These are phyloP conservation scores for Halyomorpha halys DNA, from an alignment of 1,140 invertebrate genomes.

Conservation along the genomic window DNA sequence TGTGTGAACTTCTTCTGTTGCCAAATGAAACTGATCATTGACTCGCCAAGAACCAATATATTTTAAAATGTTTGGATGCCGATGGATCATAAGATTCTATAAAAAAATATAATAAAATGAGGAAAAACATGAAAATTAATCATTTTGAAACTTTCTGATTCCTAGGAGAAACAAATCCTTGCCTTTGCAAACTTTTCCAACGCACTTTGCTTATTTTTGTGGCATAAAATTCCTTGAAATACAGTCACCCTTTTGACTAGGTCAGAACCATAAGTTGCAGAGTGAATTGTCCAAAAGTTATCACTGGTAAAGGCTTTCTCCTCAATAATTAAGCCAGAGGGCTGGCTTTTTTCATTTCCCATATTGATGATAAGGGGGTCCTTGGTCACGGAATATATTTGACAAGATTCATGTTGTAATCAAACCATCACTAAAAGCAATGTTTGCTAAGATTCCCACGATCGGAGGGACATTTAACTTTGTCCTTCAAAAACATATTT, in stretches of 20 bases:
- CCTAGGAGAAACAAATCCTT: slow-evolving; percentile 31
- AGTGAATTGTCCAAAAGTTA: slow-evolving; percentile 59
- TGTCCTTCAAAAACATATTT: no score
- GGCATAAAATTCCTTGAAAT: slow-evolving; percentile 54
- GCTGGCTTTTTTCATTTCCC: slow-evolving; percentile 63
- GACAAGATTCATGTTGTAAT: no score
- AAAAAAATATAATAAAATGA: slow-evolving; percentile 34
- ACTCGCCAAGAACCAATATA: slow-evolving; percentile 70
- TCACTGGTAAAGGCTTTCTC: slow-evolving; percentile 64
- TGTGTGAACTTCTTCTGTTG: slow-evolving; percentile 63
- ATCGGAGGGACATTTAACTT: no score
- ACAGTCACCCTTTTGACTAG: slow-evolving; percentile 53
- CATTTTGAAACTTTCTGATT: slow-evolving; percentile 10
- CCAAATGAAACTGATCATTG: slow-evolving; percentile 53
- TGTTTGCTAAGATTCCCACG: no score
- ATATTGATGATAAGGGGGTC: slow-evolving; percentile 36
- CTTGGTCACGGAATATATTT: no score
- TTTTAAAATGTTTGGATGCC: slow-evolving; percentile 68
- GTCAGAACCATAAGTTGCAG: slow-evolving; percentile 47
- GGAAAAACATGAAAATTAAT: slow-evolving; percentile 18
- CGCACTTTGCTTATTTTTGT: slow-evolving; percentile 48
- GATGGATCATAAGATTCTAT: slow-evolving; percentile 68
- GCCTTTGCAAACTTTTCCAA: slow-evolving; percentile 64
- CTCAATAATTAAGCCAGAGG: slow-evolving; percentile 58
- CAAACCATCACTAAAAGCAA: no score